Evolutionary conservation across 2,888 invertebrate genomes (phyloP), one percentile per base, ranked within the genome.

Genomic region (Mythimna loreyi): DNA sequence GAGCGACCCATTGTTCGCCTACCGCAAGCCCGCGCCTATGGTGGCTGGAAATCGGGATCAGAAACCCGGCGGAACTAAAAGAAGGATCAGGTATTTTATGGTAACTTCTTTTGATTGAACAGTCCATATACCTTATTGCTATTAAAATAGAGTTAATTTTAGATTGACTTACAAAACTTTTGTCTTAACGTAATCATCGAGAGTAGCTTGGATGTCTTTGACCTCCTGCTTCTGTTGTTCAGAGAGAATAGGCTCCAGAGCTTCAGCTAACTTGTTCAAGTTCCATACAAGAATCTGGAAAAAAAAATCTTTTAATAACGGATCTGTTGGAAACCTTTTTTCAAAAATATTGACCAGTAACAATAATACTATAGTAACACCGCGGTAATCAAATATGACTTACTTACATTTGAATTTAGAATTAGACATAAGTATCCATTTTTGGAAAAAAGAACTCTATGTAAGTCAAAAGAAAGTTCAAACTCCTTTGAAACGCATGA

Each of bases 221-320:
- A 94, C 90, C 57, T 90, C 89, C 45, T 85, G 75, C n/a, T 83
- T 90, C 62, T 94, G 90, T 0, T 89, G 89, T 2, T 91, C 91
- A 0, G 88, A 84, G 49, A 96, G 71, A 57, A 96, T 89, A 0
- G 92, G 92, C 2, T 85, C 86, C 33, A 96, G 58, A 0, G 97
- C 96, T 85, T 96, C 94, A 0, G 96, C 96, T 55, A 97, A 92
- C 80, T 96, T 97, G 59, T 90, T 90, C 82, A 97, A 90, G 85
- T 97, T 97, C 97, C 97, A 97, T 33, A 95, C 40, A 6, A 96
- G 86, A 83, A 95, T 92, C 95, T 96, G 75, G 0, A 86, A 85
- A 28, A 66, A 45, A 2, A n/a, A 1, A 21, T 0, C n/a, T 6
- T 47, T 7, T 19, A 25, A 7, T 23, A 19, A 11, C 19, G 6